A percentile compares a stretch with the other conserved stretches of the same genome.
phyloP scores from a whole-genome alignment of 2,888 invertebrate genomes.

The Petrolisthes manimaculis region DNA sequence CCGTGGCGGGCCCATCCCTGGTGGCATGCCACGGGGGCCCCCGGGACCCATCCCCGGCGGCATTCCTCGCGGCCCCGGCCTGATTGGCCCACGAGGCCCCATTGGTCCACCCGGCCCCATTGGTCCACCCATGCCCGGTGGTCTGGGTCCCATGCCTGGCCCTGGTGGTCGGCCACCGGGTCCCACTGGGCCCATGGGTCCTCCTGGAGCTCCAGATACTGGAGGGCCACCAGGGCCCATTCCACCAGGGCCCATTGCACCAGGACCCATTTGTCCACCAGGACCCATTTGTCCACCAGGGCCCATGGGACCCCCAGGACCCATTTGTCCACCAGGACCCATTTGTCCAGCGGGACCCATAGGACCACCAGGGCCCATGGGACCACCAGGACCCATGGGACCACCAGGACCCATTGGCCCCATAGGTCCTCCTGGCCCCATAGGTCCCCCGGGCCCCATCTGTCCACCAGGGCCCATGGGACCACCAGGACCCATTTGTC shows the following conservation, averaged over 20 bases:
- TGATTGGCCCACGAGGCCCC: background rate
- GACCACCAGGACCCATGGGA: conserved; percentile 67
- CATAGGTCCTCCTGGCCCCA: conserved; percentile 73
- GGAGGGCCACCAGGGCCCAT: conserved; percentile 69
- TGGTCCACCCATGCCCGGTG: conserved; percentile 42
- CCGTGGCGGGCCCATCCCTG: conserved; percentile 59
- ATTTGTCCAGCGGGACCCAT: conserved; percentile 45
- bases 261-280: conserved; percentile 38
- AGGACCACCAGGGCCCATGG: conserved; percentile 40
- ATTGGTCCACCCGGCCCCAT: conserved; percentile 41
- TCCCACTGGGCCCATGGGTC: conserved; percentile 71
- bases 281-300: conserved; percentile 61
- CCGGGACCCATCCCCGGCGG: conserved; percentile 61
- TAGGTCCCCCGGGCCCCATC: conserved; percentile 69
- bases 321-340: conserved; percentile 49
- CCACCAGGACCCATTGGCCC: conserved; percentile 71
- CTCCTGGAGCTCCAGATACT: conserved; percentile 71
- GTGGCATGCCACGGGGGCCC: conserved; percentile 59
- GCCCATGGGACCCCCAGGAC: conserved; percentile 54
- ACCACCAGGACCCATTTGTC: conserved; percentile 68
- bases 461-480: conserved; percentile 72
- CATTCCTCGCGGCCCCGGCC: conserved; percentile 59
- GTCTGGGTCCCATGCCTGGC: conserved; percentile 53
- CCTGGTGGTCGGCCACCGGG: conserved; percentile 66
- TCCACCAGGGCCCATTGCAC: conserved; percentile 54